These are phyloP conservation scores for Psittacula cyanocephala DNA, from an alignment of 2,113 vertebrate species.

Conservation along the genomic window DNA sequence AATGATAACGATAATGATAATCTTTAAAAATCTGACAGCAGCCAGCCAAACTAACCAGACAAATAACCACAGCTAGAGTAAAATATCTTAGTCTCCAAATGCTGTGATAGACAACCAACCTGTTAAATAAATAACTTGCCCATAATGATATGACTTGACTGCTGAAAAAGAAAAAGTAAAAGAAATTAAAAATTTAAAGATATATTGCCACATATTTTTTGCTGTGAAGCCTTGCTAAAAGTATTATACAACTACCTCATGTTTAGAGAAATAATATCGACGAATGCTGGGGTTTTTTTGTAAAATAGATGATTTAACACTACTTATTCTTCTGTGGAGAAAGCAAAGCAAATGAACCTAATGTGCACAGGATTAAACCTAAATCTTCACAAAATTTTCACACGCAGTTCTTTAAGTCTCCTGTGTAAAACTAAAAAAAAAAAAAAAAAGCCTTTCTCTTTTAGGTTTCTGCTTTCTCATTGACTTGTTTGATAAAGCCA, in stretches of 20 bases:
- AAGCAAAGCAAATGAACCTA: background rate
- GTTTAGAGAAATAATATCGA: background rate
- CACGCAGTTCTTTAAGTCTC: background rate
- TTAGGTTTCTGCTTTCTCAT: conserved; percentile 16
- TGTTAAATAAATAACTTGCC: background rate
- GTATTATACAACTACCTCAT: background rate
- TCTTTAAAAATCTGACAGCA: background rate
- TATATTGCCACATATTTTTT: background rate
- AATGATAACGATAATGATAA: background rate
- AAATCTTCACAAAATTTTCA: conserved; percentile 6
- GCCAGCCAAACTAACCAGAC: background rate
- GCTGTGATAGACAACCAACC: background rate
- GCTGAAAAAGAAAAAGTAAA: background rate
- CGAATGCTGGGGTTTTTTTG: background rate
- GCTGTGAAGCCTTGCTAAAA: background rate
- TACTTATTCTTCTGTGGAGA: background rate
- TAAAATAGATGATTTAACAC: background rate
- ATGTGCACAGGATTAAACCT: background rate
- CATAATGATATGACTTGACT: background rate
- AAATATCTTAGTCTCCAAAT: background rate
- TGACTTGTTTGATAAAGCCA: conserved; percentile 3
- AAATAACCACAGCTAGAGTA: background rate
- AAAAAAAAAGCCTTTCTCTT: background rate
- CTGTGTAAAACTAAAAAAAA: background rate
- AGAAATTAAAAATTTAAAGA: background rate